phyloP scores from a whole-genome alignment of 2,113 vertebrate species.

The Ceyx melanurus region DNA sequence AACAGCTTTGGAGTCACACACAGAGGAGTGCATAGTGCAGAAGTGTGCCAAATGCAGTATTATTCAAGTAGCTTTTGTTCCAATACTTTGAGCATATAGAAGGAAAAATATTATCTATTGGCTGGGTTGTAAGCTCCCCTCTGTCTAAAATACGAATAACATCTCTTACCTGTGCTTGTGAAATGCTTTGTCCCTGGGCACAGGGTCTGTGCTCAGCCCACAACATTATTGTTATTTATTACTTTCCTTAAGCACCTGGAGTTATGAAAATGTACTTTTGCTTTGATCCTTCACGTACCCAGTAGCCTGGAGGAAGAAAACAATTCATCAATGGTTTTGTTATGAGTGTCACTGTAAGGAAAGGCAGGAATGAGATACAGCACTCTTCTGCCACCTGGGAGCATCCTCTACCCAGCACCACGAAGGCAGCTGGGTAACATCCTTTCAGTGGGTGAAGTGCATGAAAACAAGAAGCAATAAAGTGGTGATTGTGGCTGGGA shows the following conservation, averaged over 20 bases:
- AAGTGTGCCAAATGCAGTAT: neutral
- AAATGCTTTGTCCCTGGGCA: constrained; percentile 12
- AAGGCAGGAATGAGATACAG: constrained; percentile 3
- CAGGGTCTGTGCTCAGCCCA: neutral
- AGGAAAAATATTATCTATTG: constrained; percentile 14
- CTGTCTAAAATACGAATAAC: constrained; percentile 47
- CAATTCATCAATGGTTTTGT: constrained; percentile 28
- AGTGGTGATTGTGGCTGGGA: constrained; percentile 6
- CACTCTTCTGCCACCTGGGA: constrained; percentile 32
- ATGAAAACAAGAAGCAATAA: neutral
- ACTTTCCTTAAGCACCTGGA: constrained; percentile 26
- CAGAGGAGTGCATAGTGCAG: neutral
- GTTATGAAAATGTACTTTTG: constrained; percentile 28
- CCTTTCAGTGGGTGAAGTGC: neutral
- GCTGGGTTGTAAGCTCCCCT: neutral
- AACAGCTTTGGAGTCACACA: neutral
- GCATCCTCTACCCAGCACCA: neutral
- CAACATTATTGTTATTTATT: constrained; percentile 25
- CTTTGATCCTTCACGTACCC: constrained; percentile 34
- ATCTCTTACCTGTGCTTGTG: neutral
- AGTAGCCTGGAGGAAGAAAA: constrained; percentile 37
- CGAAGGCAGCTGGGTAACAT: neutral
- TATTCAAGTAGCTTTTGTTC: constrained; percentile 44
- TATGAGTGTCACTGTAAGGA: neutral
- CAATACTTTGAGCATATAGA: neutral